Percentiles rank a stretch among this genome's conserved stretches.
phyloP scores from a whole-genome alignment of 2,113 vertebrate genomes.

The Merops nubicus region DNA sequence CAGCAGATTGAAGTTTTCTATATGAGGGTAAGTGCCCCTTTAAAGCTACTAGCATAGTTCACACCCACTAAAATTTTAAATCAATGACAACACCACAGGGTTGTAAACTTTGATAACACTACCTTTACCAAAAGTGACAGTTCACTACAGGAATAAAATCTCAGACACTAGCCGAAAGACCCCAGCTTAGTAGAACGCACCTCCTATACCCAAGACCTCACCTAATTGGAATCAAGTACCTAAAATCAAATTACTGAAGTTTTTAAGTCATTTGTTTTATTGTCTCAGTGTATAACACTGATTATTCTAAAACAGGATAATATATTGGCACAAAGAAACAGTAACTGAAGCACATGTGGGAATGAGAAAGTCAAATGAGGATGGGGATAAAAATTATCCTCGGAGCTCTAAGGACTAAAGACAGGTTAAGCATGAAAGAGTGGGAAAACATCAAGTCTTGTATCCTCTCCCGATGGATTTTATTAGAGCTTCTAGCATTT shows the following conservation, averaged over 20 bases:
- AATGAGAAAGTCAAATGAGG: not conserved
- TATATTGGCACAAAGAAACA: not conserved
- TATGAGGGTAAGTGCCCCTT: not conserved
- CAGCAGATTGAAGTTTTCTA: not conserved
- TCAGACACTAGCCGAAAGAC: not conserved
- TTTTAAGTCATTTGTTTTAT: not conserved
- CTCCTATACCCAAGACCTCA: not conserved
- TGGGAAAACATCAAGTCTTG: not conserved
- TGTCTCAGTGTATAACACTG: not conserved
- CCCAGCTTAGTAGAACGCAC: not conserved
- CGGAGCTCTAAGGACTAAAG: not conserved
- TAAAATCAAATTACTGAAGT: too few species aligned
- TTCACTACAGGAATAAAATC: not conserved
- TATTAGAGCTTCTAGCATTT: not conserved
- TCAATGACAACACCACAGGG: not conserved
- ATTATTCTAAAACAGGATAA: not conserved
- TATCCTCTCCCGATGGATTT: not conserved
- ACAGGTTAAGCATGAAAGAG: fast-evolving
- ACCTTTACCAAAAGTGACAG: not conserved
- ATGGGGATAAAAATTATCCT: not conserved
- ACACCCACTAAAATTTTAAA: not conserved
- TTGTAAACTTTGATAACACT: not conserved
- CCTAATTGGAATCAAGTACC: not conserved
- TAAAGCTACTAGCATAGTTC: not conserved
- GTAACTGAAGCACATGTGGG: not conserved